Percentiles rank a stretch among this genome's conserved stretches.
Evolutionary conservation across 2,797 vertebrate species (phyloP).

Genomic region (Brotula barbata): DNA sequence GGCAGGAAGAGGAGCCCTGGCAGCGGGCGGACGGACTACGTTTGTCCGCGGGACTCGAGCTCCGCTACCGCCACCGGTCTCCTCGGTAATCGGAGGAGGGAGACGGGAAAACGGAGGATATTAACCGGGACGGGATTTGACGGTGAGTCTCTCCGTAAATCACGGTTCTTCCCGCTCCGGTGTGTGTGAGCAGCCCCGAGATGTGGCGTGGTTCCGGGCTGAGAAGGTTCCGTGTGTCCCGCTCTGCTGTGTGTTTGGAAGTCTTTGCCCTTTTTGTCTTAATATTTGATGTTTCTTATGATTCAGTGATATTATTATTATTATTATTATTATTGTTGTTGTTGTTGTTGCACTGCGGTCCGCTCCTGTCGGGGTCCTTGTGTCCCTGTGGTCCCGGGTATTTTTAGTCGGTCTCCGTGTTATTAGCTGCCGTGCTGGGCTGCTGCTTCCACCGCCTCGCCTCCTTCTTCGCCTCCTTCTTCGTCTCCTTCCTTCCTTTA

Average conservation of each 20-base stretch:
- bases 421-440: conserved; percentile 50
- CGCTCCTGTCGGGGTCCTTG: no score
- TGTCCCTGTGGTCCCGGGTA: conserved; percentile 31
- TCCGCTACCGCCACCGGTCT: conserved; percentile 18
- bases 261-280: no score
- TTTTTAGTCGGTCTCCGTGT: conserved; percentile 51
- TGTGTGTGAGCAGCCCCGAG: background rate
- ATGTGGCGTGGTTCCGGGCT: conserved; percentile 11
- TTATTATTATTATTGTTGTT: no score
- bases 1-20: conserved; percentile 21
- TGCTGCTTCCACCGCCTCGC: conserved; percentile 16
- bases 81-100: background rate
- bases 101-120: conserved; percentile 6
- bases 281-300: no score
- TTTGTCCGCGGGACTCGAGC: conserved; percentile 39
- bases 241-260: conserved; percentile 35
- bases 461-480: background rate
- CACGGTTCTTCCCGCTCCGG: background rate
- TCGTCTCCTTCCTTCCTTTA: background rate
- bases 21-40: conserved; percentile 39
- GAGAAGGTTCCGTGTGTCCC: background rate
- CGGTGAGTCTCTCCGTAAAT: conserved; percentile 48
- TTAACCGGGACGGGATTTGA: conserved; percentile 18
- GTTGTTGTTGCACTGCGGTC: no score
- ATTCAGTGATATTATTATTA: no score